phyloP scores from a whole-genome alignment of 2,888 invertebrate genomes.

The Gortyna flavago region DNA sequence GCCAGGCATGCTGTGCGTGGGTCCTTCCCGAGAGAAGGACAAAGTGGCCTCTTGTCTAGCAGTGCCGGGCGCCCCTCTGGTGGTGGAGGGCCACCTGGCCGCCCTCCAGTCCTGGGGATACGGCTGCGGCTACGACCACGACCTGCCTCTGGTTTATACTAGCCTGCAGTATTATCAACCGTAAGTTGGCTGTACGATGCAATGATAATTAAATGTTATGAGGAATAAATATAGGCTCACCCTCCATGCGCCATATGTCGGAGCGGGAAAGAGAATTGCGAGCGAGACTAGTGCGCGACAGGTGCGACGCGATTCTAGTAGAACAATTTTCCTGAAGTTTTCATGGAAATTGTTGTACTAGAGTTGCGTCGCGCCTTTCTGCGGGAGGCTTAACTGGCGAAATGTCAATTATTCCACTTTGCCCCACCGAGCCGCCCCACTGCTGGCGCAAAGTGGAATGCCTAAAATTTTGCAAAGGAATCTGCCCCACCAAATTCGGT shows the following conservation, averaged over 20 bases:
- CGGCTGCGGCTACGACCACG: constrained; percentile 81
- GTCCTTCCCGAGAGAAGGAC: constrained; percentile 72
- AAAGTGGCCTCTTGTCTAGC: constrained; percentile 76
- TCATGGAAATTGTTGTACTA: no score
- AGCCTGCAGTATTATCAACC: constrained; percentile 67
- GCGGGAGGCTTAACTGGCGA: neutral
- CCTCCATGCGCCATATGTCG: neutral
- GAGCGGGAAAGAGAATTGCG: no score
- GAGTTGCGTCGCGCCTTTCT: no score
- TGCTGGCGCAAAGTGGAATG: no score
- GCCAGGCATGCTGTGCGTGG: constrained; percentile 79
- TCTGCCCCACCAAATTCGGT: no score
- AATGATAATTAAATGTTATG: neutral
- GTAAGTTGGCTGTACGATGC: constrained; percentile 67
- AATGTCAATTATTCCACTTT: neutral
- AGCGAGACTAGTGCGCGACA: no score
- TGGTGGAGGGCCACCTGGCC: constrained; percentile 71
- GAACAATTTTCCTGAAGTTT: no score
- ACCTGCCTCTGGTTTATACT: constrained; percentile 82
- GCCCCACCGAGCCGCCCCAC: no score
- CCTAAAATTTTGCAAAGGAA: no score
- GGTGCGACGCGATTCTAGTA: no score
- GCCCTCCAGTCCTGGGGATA: constrained; percentile 85
- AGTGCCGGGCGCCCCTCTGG: constrained; percentile 83
- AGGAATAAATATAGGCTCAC: neutral